These are phyloP conservation scores for Anhinga anhinga DNA, from an alignment of 2,113 vertebrate species.

Conservation along the genomic window DNA sequence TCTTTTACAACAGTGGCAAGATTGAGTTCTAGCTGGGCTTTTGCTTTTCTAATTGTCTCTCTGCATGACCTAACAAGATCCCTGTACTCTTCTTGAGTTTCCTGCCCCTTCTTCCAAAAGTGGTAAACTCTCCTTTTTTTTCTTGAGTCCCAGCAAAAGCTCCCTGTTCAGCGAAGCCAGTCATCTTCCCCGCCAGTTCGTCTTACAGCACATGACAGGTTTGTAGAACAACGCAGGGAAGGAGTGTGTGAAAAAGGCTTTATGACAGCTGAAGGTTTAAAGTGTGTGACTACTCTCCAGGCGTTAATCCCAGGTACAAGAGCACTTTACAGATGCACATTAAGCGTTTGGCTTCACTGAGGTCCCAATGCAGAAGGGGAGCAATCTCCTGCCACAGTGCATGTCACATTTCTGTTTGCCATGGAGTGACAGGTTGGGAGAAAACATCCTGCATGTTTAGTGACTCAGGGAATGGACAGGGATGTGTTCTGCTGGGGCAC, in stretches of 20 bases:
- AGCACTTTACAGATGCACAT: background rate
- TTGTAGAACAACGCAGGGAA: background rate
- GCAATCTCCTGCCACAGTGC: background rate
- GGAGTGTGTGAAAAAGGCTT: conserved; percentile 32
- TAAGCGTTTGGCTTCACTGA: background rate
- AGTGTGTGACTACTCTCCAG: conserved; percentile 7
- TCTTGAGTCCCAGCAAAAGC: too few species aligned
- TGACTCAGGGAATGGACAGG: background rate
- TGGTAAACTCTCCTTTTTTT: too few species aligned
- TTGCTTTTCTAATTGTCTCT: too few species aligned
- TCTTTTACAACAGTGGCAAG: too few species aligned
- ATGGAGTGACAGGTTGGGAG: background rate
- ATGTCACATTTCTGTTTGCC: background rate
- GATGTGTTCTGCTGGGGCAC: background rate
- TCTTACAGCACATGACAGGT: background rate
- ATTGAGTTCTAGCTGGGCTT: too few species aligned
- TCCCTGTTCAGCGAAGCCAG: too few species aligned
- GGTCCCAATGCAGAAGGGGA: background rate
- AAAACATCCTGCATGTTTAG: background rate
- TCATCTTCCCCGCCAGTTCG: too few species aligned
- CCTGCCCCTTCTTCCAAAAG: too few species aligned
- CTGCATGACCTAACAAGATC: too few species aligned
- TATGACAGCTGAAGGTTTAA: conserved; percentile 13
- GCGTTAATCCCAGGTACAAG: background rate
- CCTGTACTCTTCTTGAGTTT: too few species aligned